Evolutionary conservation across 2,797 vertebrate genomes (phyloP), one percentile per base, ranked within the genome.

Genomic region (Coracias cyanogaster): DNA sequence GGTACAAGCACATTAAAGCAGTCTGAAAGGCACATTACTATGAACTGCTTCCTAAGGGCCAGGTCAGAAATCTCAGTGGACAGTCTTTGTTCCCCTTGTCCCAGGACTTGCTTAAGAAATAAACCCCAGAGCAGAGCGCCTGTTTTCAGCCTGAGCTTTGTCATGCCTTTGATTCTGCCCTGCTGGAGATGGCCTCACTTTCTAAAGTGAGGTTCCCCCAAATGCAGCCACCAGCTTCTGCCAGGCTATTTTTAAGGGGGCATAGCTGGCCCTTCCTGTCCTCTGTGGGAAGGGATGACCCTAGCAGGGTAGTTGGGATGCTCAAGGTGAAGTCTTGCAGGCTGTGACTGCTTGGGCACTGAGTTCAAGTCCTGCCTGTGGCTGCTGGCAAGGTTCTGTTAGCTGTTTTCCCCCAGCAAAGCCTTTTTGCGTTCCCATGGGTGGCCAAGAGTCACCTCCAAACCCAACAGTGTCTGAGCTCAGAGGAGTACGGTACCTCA

Each of bases 81-180:
- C 33, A 43, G 14, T 54, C 33, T 60, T 86, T 64, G 45, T 78
- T 88, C 15, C 33, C 37, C 12, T 73, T 73, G 33, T 65, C 37
- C 6, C 33, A 61, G 49, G 16, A 74, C 60, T 93, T 60, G 31
- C 29, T 45, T 21, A 55, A 71, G 65, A 78, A 62, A 80, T 64
- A 87, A 70, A 77, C 5, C 46, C 31, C 51, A 87, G 65, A 87
- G 33, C n/a, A 54, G 35, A 80, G 64, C 45, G 76, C 48, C 46
- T 15, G 1, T 82, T 55, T 29, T 71, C 31, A 77, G 46, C 41
- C 46, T 16, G 11, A 24, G 35, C 51, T 91, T 82, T 93, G 71
- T 45, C 60, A 49, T 48, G 64, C 48, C 52, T 94, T 91, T 94
- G 94, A 45, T 85, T 57, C 60, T 92, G 71, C 67, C 87, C 82